Evolutionary conservation across 2,797 vertebrate genomes (phyloP).

Genomic region (Presbytis comata): DNA sequence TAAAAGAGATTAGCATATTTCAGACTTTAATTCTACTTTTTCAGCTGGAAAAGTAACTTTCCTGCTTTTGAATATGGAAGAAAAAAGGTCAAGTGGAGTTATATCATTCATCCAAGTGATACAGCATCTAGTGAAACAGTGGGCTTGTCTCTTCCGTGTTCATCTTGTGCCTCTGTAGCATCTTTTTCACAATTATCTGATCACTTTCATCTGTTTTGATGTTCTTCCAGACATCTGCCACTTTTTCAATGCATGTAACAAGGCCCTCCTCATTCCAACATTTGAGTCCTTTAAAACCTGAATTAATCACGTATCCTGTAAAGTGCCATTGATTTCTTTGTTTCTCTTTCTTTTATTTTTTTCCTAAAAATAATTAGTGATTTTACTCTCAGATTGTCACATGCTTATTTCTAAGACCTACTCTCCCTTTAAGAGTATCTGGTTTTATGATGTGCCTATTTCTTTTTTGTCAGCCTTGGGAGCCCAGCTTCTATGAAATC

Average conservation of each 20-base stretch:
- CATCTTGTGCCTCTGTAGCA: not conserved
- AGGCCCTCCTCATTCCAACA: not conserved
- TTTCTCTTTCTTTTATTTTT: not conserved
- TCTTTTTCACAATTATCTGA: not conserved
- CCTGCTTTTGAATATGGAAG: not conserved
- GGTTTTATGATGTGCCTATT: not conserved
- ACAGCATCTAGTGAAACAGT: not conserved
- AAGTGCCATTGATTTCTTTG: not conserved
- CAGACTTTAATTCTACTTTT: slow-evolving; percentile 24
- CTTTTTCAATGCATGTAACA: not conserved
- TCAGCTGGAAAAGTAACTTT: not conserved
- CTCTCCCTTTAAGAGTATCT: not conserved
- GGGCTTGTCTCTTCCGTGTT: no score
- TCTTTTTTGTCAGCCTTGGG: not conserved
- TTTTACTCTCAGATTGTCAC: not conserved
- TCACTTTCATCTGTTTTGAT: not conserved
- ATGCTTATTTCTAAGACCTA: not conserved
- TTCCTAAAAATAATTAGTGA: not conserved
- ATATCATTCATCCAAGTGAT: not conserved
- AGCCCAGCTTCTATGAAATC: not conserved
- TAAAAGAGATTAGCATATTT: slow-evolving; percentile 33
- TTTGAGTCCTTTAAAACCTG: not conserved
- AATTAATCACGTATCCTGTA: slow-evolving; percentile 12
- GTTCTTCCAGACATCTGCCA: not conserved
- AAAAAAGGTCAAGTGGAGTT: not conserved